A percentile compares a stretch with the other conserved stretches of the same genome.
Evolutionary conservation across 1,140 invertebrate genomes (phyloP).

Genomic region (Lepidostoma basale): DNA sequence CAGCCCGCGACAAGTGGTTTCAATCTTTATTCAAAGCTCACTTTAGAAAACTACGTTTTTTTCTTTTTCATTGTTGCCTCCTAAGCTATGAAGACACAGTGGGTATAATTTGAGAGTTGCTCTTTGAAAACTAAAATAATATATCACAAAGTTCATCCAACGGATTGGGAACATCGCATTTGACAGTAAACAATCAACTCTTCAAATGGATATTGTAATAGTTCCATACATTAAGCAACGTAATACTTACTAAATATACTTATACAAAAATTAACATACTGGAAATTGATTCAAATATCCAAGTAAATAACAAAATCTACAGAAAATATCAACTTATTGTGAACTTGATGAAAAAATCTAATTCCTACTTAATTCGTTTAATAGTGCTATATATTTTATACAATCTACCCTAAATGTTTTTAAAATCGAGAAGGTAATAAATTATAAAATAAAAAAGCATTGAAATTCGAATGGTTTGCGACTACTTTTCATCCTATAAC

Average conservation of each 20-base stretch:
- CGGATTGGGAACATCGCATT: too few relatives aligned
- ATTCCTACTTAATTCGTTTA: background rate
- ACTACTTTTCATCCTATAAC: too few relatives aligned
- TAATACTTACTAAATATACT: too few relatives aligned
- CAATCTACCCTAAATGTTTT: conserved; percentile 13
- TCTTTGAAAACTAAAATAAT: background rate
- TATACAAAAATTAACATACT: too few relatives aligned
- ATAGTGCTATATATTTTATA: conserved; percentile 13
- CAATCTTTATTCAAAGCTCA: conserved; percentile 13
- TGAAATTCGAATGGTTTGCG: too few relatives aligned
- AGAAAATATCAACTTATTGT: conserved; percentile 3
- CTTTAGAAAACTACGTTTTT: conserved; percentile 2
- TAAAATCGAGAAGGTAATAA: conserved; percentile 25
- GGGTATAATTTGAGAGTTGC: background rate
- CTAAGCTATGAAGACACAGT: conserved; percentile 22
- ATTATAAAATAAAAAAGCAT: too few relatives aligned
- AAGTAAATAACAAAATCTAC: conserved; percentile 4
- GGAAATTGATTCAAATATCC: background rate
- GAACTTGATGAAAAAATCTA: background rate
- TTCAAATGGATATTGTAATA: too few relatives aligned
- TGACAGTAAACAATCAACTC: too few relatives aligned
- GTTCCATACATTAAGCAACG: too few relatives aligned
- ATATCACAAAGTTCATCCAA: too few relatives aligned
- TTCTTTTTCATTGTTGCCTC: conserved; percentile 5
- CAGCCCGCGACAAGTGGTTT: background rate